Evolutionary conservation across 37 sponge, comb jelly and placozoan genomes (phyloP).

Genomic region (Dysidea cf. avara): DNA sequence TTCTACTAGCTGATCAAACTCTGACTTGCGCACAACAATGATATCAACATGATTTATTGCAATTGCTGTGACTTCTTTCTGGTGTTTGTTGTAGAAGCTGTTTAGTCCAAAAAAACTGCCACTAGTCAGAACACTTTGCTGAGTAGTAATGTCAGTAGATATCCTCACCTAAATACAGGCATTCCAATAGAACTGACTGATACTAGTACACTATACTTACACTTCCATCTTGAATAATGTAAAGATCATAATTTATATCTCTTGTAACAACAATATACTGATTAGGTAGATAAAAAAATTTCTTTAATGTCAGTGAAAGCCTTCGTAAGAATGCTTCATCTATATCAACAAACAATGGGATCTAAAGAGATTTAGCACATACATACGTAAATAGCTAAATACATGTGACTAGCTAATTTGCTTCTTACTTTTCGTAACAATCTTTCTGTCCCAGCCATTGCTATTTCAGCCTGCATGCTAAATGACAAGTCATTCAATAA

Average conservation of each 20-base stretch:
- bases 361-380: conserved; percentile 11
- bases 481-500: conserved; percentile 55
- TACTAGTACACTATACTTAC: no score
- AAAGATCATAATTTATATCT: conserved; percentile 59
- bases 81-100: no score
- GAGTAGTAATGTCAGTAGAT: no score
- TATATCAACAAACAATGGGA: conserved; percentile 30
- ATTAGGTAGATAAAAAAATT: conserved; percentile 57
- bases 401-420: neutral
- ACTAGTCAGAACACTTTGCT: no score
- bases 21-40: no score
- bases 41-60: no score
- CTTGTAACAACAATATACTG: conserved; percentile 73
- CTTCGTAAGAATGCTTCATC: conserved; percentile 52
- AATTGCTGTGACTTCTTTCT: no score
- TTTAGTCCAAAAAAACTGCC: no score
- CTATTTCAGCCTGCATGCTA: conserved; percentile 67
- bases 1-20: no score
- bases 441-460: conserved; percentile 40
- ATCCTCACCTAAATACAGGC: no score
- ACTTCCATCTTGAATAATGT: conserved; percentile 54
- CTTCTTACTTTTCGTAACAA: conserved; percentile 42
- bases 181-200: no score
- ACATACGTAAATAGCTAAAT: neutral
- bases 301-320: conserved; percentile 53